Evolutionary conservation across 2,888 invertebrate species (phyloP).

Genomic region (Scaptomyza flava): DNA sequence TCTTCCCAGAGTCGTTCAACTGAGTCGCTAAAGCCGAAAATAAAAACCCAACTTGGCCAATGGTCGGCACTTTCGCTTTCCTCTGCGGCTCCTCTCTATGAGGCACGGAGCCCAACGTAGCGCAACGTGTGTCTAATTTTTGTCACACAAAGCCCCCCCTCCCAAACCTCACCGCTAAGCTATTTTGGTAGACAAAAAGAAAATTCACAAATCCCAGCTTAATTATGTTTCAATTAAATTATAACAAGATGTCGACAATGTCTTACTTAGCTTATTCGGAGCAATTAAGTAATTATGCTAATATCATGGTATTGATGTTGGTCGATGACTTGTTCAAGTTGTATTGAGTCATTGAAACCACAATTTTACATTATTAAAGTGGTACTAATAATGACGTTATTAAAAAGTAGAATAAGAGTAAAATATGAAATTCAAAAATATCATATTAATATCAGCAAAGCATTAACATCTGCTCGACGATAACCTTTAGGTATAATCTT

Average conservation of each 20-base stretch:
- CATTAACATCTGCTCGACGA: too few species aligned
- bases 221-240: conserved; percentile 64
- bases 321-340: background rate
- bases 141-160: conserved; percentile 58
- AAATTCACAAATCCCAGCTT: conserved; percentile 56
- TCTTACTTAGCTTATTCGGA: conserved; percentile 35
- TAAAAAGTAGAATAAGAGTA: background rate
- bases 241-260: conserved; percentile 29
- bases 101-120: conserved; percentile 45
- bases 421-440: too few species aligned
- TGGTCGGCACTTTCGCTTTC: conserved; percentile 77
- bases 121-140: conserved; percentile 59
- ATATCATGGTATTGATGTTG: conserved; percentile 12
- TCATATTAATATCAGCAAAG: too few species aligned
- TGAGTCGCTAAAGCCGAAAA: conserved; percentile 55
- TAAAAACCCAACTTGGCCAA: conserved; percentile 36
- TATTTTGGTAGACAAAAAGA: conserved; percentile 43
- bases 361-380: conserved; percentile 13
- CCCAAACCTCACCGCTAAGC: conserved; percentile 21
- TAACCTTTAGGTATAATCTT: too few species aligned
- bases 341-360: conserved; percentile 11
- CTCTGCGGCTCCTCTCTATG: conserved; percentile 37
- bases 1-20: conserved; percentile 77
- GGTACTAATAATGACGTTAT: background rate
- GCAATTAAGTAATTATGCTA: conserved; percentile 45